These are phyloP conservation scores for Drosophila suboccidentalis DNA, from an alignment of 2,888 invertebrate species.

Conservation along the genomic window DNA sequence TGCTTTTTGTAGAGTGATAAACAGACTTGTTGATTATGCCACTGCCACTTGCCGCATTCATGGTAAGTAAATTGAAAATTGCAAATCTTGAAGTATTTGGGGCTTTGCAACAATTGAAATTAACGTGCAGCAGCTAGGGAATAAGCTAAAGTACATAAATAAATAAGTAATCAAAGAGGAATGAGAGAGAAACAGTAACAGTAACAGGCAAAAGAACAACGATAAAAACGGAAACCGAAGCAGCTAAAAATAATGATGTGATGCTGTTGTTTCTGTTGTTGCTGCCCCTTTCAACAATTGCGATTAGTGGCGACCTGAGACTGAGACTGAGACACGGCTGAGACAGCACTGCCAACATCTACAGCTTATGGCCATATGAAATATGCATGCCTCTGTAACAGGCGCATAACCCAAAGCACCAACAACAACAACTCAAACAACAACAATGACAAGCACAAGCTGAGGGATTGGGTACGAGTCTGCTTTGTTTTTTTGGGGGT, in stretches of 20 bases:
- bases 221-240: slow-evolving; percentile 11
- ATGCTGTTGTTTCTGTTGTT: background rate
- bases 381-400: slow-evolving; percentile 69
- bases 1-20: slow-evolving; percentile 22
- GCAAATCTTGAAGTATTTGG: slow-evolving; percentile 42
- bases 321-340: slow-evolving; percentile 24
- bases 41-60: slow-evolving; percentile 14
- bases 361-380: slow-evolving; percentile 62
- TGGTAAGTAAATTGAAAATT: slow-evolving; percentile 51
- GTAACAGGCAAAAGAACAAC: slow-evolving; percentile 7
- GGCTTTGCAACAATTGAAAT: slow-evolving; percentile 66
- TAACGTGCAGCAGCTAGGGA: slow-evolving; percentile 67
- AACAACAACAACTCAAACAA: background rate
- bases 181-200: slow-evolving; percentile 25
- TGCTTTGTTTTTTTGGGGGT: background rate
- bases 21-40: slow-evolving; percentile 58
- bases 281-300: slow-evolving; percentile 47
- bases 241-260: slow-evolving; percentile 50
- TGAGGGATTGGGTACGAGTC: slow-evolving; percentile 16
- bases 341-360: slow-evolving; percentile 32
- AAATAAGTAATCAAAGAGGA: slow-evolving; percentile 49
- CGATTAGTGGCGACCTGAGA: slow-evolving; percentile 51
- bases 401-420: slow-evolving; percentile 49
- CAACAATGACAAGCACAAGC: slow-evolving; percentile 14
- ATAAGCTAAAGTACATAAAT: slow-evolving; percentile 58